Conservation (phyloP, 2,888 invertebrate genomes). For the Macrophya annulata region DNA sequence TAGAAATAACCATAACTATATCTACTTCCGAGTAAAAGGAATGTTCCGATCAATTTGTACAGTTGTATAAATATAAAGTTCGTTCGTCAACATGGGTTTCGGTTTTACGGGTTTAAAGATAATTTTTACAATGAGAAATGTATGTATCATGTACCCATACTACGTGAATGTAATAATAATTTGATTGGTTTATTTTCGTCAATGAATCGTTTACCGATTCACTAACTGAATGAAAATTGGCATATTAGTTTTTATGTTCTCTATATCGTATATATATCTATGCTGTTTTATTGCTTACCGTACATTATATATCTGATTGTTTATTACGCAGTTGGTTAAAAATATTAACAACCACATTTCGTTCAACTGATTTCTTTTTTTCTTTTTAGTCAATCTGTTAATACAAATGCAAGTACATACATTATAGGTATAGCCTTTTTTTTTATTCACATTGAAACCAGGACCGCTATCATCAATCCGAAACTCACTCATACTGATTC, state of each 20-base stretch:
- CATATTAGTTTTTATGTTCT: constrained; percentile 16
- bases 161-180: constrained; percentile 35
- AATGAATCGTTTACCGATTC: constrained; percentile 28
- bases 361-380: neutral
- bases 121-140: constrained; percentile 11
- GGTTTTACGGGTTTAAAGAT: constrained; percentile 18
- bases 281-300: neutral
- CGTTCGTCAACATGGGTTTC: neutral
- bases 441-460: neutral
- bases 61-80: constrained; percentile 4
- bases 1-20: neutral
- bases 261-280: neutral
- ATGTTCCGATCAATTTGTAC: neutral
- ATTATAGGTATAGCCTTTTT: too few relatives aligned
- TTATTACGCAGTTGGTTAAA: neutral
- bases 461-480: neutral
- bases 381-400: neutral
- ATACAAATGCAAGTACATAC: neutral
- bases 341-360: neutral
- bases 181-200: constrained; percentile 9
- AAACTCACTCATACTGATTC: neutral
- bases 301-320: neutral
- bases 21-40: neutral
- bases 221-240: constrained; percentile 47
- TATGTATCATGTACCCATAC: too few relatives aligned